A percentile compares a stretch with the other conserved stretches of the same genome.
These are phyloP conservation scores for Antheraea yamamai DNA, from an alignment of 2,888 invertebrate species.

Conservation along the genomic window DNA sequence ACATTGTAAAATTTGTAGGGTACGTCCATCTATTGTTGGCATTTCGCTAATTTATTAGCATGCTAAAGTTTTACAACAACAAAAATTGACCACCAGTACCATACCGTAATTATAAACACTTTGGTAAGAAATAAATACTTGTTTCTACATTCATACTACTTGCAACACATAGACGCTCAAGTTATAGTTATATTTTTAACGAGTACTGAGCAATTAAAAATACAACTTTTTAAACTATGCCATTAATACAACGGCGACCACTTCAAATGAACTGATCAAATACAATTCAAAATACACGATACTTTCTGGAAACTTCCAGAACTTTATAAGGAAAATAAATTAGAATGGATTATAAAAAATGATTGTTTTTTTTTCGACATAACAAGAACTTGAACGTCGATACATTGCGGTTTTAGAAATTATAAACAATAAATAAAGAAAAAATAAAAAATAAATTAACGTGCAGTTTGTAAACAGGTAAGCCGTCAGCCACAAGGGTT, in stretches of 20 bases:
- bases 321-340: not conserved
- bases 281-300: too few species aligned
- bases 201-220: not conserved
- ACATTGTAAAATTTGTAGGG: too few species aligned
- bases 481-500: slow-evolving; percentile 16
- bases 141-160: too few species aligned
- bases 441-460: not conserved
- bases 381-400: not conserved
- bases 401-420: not conserved
- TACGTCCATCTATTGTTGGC: not conserved
- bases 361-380: not conserved
- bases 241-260: too few species aligned
- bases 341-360: not conserved
- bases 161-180: not conserved
- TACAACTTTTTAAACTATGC: too few species aligned
- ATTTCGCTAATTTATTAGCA: not conserved
- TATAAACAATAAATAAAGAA: slow-evolving; percentile 1
- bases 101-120: too few species aligned
- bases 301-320: too few species aligned
- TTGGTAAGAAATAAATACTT: too few species aligned
- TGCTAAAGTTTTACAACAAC: not conserved
- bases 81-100: too few species aligned
- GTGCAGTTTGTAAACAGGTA: slow-evolving; percentile 16
- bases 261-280: too few species aligned
- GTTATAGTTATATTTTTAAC: not conserved